phyloP scores from a whole-genome alignment of 2,797 vertebrate species.

The Diglossa cyanea region DNA sequence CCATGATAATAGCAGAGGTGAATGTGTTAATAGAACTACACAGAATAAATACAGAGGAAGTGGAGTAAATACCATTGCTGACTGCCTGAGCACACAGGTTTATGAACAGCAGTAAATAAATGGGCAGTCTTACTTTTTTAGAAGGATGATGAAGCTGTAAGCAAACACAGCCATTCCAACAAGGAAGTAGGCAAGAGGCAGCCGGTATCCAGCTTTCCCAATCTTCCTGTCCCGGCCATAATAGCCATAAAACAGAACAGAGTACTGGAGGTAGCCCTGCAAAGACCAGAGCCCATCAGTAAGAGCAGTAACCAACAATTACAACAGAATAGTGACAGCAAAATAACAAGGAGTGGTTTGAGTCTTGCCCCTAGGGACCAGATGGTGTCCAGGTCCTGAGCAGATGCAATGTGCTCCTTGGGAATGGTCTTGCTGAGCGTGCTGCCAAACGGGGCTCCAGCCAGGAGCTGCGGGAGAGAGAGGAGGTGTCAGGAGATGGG shows the following conservation, averaged over 20 bases:
- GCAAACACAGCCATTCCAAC: slow-evolving; percentile 98
- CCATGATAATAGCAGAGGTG: background rate
- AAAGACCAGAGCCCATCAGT: background rate
- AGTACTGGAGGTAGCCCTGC: slow-evolving; percentile 97
- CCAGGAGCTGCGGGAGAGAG: slow-evolving; percentile 82
- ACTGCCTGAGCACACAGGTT: background rate
- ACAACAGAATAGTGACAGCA: fast-evolving
- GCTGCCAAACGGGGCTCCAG: slow-evolving; percentile 90
- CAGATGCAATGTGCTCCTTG: slow-evolving; percentile 82
- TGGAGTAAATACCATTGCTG: background rate
- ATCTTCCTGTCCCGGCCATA: slow-evolving; percentile 89
- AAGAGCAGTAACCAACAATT: background rate
- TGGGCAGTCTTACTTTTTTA: slow-evolving; percentile 85
- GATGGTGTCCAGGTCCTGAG: slow-evolving; percentile 96
- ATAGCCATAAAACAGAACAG: slow-evolving; percentile 95
- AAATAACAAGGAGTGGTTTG: background rate
- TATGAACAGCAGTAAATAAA: background rate
- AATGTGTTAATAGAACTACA: background rate
- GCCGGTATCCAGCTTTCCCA: slow-evolving; percentile 89
- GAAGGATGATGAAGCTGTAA: slow-evolving; percentile 95
- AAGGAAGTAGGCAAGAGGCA: slow-evolving; percentile 95
- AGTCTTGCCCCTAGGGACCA: slow-evolving; percentile 95
- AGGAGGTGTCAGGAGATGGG: background rate
- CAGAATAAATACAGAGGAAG: background rate
- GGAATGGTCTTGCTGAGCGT: slow-evolving; percentile 92